Evolutionary conservation across 2,113 vertebrate genomes (phyloP), one percentile per base, ranked within the genome.

Genomic region (Rutilus rutilus): DNA sequence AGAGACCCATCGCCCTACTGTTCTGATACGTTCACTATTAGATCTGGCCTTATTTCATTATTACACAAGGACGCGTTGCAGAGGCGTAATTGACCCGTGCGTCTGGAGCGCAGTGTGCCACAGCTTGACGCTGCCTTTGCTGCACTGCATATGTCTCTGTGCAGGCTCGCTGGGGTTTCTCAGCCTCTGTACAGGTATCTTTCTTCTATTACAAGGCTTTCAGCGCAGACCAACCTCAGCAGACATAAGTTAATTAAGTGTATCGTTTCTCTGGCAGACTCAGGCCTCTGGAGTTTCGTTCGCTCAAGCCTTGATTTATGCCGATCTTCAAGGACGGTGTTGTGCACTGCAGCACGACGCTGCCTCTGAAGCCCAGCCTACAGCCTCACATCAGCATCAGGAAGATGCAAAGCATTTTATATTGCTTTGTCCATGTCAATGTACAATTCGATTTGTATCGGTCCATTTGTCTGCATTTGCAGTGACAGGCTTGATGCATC

Each of bases 261-360:
- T 62, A 85, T 85, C 47, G 80, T 79, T 88, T 89, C 85, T 8
- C 78, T 80, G 89, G 83, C 86, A 84, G 74, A 69, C 85, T 52
- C 59, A 8, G 30, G 33, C 81, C 79, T 84, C 59, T 64, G 15
- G 60, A 21, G 64, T 83, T 67, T 67, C 74, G 74, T 69, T 78
- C 39, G 78, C 60, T 27, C 73, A 71, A 87, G 83, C 87, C 62
- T 45, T 89, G 83, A 86, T 89, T 92, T 88, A 88, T 80, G 87
- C 87, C 59, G 33, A 77, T 83, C 82, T 27, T 88, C 86, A 86
- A 90, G 89, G 90, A 91, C 87, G 50, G 86, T 60, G 73, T 86
- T 83, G 25, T 85, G 77, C 84, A 75, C 83, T 78, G 78, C 87
- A 17, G 74, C 79, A 64, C 65, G 11, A 60, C 36, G 54, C 47